phyloP scores from a whole-genome alignment of 53 echinoderm and acorn worm genomes.

The Holothuria leucospilota region DNA sequence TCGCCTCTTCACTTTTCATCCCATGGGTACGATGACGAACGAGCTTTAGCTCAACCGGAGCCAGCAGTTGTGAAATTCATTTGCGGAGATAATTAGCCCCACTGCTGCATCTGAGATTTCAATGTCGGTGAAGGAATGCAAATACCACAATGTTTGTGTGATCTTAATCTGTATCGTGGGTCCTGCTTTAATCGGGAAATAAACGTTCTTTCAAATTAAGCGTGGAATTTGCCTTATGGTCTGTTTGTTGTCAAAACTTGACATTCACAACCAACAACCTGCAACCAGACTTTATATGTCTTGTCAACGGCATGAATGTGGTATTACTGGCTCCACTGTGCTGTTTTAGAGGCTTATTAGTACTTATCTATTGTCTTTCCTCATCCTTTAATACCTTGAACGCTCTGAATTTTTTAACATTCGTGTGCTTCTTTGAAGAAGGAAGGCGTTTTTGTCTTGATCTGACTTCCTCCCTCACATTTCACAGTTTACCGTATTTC shows the following conservation, averaged over 20 bases:
- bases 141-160: neutral
- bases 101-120: neutral
- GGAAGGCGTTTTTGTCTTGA: too few relatives aligned
- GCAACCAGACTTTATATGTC: too few relatives aligned
- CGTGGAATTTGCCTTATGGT: neutral
- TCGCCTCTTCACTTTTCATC: neutral
- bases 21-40: conserved; percentile 24
- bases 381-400: too few relatives aligned
- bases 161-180: neutral
- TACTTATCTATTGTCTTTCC: too few relatives aligned
- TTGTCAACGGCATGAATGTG: too few relatives aligned
- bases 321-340: too few relatives aligned
- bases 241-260: neutral
- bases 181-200: conserved; percentile 8
- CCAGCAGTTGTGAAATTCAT: conserved; percentile 29
- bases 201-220: neutral
- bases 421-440: too few relatives aligned
- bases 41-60: neutral
- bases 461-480: too few relatives aligned
- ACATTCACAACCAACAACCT: neutral
- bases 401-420: too few relatives aligned
- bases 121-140: too few relatives aligned
- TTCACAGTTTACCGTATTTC: too few relatives aligned
- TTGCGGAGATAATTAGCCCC: conserved; percentile 27
- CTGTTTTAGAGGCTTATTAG: too few relatives aligned